Evolutionary conservation across 2,797 vertebrate species (phyloP).

Genomic region (Tadarida brasiliensis): DNA sequence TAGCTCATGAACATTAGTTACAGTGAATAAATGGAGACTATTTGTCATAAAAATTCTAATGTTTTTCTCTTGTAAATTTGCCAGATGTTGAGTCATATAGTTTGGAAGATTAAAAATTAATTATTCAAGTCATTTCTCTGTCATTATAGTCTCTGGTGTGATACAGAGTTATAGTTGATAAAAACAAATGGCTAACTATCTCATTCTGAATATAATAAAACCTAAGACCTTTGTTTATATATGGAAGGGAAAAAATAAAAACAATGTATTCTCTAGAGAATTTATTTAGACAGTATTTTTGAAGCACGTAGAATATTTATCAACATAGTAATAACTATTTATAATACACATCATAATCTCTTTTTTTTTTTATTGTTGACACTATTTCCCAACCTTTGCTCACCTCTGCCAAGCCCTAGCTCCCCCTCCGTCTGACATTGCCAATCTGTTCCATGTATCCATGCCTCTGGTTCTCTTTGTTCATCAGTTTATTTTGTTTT

Average conservation of each 20-base stretch:
- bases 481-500: neutral
- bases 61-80: constrained; percentile 79
- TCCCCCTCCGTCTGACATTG: neutral
- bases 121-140: constrained; percentile 80
- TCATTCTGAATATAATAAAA: constrained; percentile 12
- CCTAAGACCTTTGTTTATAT: neutral
- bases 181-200: constrained; percentile 40
- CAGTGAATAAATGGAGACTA: constrained; percentile 64
- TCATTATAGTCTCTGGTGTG: constrained; percentile 61
- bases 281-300: neutral
- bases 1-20: constrained; percentile 73
- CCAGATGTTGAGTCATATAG: constrained; percentile 81
- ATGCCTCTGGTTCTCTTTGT: neutral
- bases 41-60: constrained; percentile 78
- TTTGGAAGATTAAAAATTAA: constrained; percentile 72
- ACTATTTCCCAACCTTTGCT: neutral
- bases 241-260: neutral
- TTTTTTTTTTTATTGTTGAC: neutral
- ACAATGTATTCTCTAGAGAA: neutral
- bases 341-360: neutral
- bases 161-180: constrained; percentile 61
- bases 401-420: neutral
- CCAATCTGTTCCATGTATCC: neutral
- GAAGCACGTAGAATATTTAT: neutral
- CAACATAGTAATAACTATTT: neutral